A percentile compares a stretch with the other conserved stretches of the same genome.
Conservation (phyloP, 2,113 vertebrate species). For the Pedionomus torquatus region DNA sequence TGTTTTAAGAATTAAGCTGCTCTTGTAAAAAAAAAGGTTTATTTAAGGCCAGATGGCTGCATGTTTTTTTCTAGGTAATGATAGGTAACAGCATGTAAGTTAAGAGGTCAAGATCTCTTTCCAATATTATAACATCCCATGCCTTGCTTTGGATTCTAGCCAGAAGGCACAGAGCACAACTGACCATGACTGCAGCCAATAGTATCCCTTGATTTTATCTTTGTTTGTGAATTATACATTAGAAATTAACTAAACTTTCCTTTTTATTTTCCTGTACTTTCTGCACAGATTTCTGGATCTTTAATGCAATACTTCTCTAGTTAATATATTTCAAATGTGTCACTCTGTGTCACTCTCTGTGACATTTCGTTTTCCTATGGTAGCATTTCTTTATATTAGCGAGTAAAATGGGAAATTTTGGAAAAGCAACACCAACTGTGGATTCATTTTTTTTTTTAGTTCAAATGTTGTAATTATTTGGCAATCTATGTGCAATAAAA, state of each 20-base stretch:
- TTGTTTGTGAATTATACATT: neutral
- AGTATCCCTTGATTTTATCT: neutral
- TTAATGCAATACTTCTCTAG: neutral
- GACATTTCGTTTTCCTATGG: neutral
- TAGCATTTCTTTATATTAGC: neutral
- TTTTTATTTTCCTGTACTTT: neutral
- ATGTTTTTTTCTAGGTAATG: neutral
- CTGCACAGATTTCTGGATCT: neutral
- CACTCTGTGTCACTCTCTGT: neutral
- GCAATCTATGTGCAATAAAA: neutral
- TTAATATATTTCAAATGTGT: neutral
- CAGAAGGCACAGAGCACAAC: neutral
- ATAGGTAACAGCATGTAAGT: neutral
- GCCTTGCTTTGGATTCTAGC: neutral
- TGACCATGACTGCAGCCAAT: neutral
- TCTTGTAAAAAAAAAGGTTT: neutral
- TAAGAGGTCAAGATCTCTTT: neutral
- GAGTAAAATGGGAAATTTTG: neutral
- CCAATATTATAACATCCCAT: neutral
- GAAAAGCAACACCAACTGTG: neutral
- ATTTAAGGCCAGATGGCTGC: neutral
- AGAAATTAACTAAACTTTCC: neutral
- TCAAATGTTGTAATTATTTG: neutral
- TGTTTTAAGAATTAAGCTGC: neutral
- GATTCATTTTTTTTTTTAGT: neutral